Conservation (phyloP, 1,140 invertebrate genomes). For the Scylla paramamosain region DNA sequence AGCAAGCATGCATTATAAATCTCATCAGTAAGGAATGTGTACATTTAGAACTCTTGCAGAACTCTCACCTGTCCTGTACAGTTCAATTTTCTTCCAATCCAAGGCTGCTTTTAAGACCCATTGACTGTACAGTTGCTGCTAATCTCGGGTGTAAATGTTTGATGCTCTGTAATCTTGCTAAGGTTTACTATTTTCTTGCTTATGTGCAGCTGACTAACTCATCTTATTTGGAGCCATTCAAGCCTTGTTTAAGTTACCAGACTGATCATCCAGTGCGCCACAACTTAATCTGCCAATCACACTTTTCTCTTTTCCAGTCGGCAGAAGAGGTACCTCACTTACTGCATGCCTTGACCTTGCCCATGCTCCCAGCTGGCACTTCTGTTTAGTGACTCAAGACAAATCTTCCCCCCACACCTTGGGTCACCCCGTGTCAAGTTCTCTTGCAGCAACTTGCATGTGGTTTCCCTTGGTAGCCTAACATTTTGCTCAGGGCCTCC, state of each 20-base stretch:
- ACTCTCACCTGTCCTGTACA: conserved; percentile 31
- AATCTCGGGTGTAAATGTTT: conserved; percentile 42
- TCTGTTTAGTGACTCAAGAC: conserved; percentile 54
- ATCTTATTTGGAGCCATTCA: conserved; percentile 58
- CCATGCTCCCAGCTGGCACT: conserved; percentile 54
- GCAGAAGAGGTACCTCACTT: conserved; percentile 74
- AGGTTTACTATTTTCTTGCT: conserved; percentile 48
- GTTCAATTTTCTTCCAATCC: neutral
- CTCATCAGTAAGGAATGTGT: conserved; percentile 21
- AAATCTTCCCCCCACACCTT: conserved; percentile 35
- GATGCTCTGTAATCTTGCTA: conserved; percentile 56
- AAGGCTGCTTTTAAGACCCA: conserved; percentile 28
- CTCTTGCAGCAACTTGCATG: conserved; percentile 41
- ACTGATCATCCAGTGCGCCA: conserved; percentile 54
- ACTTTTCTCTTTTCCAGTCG: conserved; percentile 76
- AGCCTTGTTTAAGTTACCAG: conserved; percentile 64
- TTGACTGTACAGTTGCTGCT: conserved; percentile 51
- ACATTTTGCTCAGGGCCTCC: conserved; percentile 47
- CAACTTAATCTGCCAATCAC: conserved; percentile 73
- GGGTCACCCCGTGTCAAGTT: conserved; percentile 50
- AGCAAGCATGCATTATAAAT: conserved; percentile 23
- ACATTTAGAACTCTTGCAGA: neutral
- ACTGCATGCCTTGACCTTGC: conserved; percentile 71
- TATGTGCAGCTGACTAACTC: conserved; percentile 68
- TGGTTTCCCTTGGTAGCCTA: conserved; percentile 24